Conservation (phyloP, 1,140 invertebrate species). For the Monomorium pharaonis region DNA sequence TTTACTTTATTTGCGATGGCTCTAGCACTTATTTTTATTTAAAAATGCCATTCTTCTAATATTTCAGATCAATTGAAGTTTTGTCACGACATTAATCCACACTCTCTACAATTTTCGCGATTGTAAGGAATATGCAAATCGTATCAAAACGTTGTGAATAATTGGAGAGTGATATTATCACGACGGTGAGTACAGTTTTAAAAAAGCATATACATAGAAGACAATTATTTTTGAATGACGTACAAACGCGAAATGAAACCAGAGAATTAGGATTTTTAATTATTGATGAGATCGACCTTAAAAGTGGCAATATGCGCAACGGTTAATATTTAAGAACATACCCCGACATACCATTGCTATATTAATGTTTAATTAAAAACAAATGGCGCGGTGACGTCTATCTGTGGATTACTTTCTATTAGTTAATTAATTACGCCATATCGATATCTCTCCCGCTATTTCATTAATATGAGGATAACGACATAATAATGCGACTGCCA, state of each 20-base stretch:
- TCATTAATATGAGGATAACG: constrained; percentile 58
- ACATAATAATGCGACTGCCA: constrained; percentile 49
- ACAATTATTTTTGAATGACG: background rate
- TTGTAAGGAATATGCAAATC: background rate
- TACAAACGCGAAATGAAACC: background rate
- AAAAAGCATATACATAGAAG: too few species aligned
- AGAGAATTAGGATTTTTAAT: background rate
- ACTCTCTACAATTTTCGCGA: background rate
- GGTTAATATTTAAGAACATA: constrained; percentile 29
- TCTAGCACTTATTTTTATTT: too few species aligned
- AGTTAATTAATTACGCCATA: constrained; percentile 56
- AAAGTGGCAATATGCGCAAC: background rate
- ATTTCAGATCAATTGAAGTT: background rate
- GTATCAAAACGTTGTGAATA: background rate
- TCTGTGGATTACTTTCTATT: constrained; percentile 54
- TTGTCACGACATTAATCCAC: background rate
- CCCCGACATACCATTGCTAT: background rate
- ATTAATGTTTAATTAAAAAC: constrained; percentile 51
- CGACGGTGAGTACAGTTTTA: background rate
- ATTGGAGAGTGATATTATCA: background rate
- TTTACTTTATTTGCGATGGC: background rate
- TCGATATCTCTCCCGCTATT: constrained; percentile 47
- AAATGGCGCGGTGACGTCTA: constrained; percentile 46
- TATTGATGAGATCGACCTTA: constrained; percentile 16
- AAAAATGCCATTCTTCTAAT: background rate